phyloP scores from a whole-genome alignment of 1,140 invertebrate species.

The Temnothorax nylanderi region DNA sequence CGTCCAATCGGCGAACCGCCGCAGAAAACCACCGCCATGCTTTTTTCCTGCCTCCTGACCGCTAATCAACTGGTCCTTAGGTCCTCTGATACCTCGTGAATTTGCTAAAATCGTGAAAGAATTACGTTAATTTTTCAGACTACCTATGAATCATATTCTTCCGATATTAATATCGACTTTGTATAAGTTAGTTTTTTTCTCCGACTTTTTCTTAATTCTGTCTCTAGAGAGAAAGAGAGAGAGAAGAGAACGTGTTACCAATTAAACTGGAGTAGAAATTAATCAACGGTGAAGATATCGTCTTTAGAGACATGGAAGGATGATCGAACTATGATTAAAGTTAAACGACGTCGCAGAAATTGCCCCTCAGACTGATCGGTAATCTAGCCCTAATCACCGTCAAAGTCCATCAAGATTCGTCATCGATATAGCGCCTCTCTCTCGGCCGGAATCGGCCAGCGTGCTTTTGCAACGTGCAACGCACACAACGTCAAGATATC shows the following conservation, averaged over 20 bases:
- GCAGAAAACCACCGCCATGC: conserved; percentile 50
- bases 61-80: background rate
- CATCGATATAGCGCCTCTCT: conserved; percentile 43
- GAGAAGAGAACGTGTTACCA: background rate
- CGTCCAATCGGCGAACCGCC: conserved; percentile 53
- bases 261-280: conserved; percentile 22
- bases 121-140: background rate
- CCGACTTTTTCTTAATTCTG: background rate
- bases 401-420: conserved; percentile 58
- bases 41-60: conserved; percentile 11
- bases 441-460: conserved; percentile 24
- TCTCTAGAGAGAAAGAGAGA: background rate
- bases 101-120: background rate
- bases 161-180: background rate
- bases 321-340: conserved; percentile 30
- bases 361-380: conserved; percentile 31
- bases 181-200: background rate
- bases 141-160: background rate
- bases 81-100: background rate
- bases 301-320: background rate
- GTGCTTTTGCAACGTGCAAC: conserved; percentile 36
- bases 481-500: conserved; percentile 45
- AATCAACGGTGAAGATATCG: conserved; percentile 24
- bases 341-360: conserved; percentile 44
- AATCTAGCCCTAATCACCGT: conserved; percentile 54